A percentile compares a stretch with the other conserved stretches of the same genome.
Conservation (phyloP, 1,140 invertebrate genomes). For the Pissodes strobi region DNA sequence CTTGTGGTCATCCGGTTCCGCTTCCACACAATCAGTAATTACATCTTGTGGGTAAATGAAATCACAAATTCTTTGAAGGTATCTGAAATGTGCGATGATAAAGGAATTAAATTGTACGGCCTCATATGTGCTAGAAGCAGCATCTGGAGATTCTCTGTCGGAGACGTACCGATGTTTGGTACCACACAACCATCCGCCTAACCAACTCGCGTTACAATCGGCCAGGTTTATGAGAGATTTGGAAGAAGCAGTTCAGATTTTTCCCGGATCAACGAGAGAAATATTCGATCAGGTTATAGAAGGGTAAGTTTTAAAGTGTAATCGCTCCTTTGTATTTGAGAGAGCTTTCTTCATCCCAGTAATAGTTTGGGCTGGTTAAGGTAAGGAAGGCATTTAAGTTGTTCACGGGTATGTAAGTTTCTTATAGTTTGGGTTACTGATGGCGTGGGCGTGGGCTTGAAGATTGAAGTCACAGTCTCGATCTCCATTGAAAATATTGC, state of each 20-base stretch:
- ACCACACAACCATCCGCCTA: conserved; percentile 5
- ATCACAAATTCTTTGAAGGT: conserved; percentile 7
- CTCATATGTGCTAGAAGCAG: background rate
- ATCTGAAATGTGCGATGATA: conserved; percentile 15
- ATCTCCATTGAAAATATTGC: too few species aligned
- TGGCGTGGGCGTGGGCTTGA: too few species aligned
- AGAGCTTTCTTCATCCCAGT: too few species aligned
- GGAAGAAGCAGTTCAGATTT: background rate
- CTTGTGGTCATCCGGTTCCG: conserved; percentile 34
- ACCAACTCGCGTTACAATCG: background rate
- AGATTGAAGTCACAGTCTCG: too few species aligned
- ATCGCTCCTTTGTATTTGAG: too few species aligned
- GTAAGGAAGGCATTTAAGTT: too few species aligned
- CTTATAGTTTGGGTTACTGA: too few species aligned
- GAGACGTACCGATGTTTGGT: background rate
- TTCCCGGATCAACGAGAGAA: conserved; percentile 1
- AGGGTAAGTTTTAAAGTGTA: background rate
- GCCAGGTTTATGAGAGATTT: background rate
- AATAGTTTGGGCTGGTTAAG: too few species aligned
- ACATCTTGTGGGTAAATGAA: too few species aligned
- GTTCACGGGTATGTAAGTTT: too few species aligned
- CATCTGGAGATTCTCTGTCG: background rate
- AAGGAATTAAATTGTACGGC: conserved; percentile 12
- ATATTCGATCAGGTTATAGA: conserved; percentile 1
- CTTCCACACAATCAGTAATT: too few species aligned